phyloP scores from a whole-genome alignment of 2,113 vertebrate genomes.

The Actenoides hombroni region DNA sequence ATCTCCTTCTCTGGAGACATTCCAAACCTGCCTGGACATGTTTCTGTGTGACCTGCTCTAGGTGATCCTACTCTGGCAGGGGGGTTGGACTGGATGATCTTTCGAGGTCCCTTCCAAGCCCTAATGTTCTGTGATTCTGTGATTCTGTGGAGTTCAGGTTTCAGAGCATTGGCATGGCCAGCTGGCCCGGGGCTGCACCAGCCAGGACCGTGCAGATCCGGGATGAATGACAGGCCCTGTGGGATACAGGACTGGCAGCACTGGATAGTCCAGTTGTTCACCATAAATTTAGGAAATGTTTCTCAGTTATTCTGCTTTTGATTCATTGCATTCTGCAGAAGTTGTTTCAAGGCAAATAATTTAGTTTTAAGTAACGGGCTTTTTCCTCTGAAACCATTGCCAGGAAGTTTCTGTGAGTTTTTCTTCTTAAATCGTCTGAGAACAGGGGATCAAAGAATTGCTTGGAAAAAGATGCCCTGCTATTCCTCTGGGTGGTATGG shows the following conservation, averaged over 20 bases:
- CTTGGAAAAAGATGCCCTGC: background rate
- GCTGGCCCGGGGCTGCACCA: background rate
- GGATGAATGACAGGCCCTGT: background rate
- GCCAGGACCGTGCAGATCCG: rapidly evolving
- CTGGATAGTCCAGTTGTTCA: background rate
- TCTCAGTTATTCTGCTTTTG: background rate
- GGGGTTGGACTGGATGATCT: too few species aligned
- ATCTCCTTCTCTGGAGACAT: too few species aligned
- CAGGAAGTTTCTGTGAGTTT: background rate
- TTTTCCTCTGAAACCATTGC: background rate
- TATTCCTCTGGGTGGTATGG: background rate
- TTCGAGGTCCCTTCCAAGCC: too few species aligned
- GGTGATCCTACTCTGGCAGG: too few species aligned
- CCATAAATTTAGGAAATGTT: background rate
- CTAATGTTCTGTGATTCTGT: too few species aligned
- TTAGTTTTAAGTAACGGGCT: background rate
- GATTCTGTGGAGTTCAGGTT: background rate
- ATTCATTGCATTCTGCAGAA: background rate
- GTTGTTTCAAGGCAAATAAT: background rate
- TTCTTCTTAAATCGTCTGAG: background rate
- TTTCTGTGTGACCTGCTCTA: too few species aligned
- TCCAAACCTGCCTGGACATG: too few species aligned
- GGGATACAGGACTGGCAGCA: background rate
- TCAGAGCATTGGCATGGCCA: background rate
- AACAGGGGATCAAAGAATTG: background rate